Evolutionary conservation across 2,888 invertebrate species (phyloP).

Genomic region (Griposia aprilina): DNA sequence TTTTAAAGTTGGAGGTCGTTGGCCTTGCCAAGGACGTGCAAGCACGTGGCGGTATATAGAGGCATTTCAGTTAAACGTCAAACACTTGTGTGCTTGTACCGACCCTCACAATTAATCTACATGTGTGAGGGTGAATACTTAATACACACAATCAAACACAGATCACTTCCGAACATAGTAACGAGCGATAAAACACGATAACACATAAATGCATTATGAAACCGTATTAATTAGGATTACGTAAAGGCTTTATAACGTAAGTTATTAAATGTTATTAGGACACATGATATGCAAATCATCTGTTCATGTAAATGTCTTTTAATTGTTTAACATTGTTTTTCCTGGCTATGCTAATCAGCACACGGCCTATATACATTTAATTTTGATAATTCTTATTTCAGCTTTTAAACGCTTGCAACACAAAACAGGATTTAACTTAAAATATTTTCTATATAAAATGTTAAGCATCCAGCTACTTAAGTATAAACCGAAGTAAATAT

Average conservation of each 20-base stretch:
- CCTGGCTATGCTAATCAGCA: not conserved
- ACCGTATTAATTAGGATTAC: constrained; percentile 47
- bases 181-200: constrained; percentile 58
- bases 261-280: constrained; percentile 4
- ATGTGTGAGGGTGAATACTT: constrained; percentile 54
- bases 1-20: constrained; percentile 82
- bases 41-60: constrained; percentile 85
- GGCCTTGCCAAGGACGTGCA: constrained; percentile 87
- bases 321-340: constrained; percentile 10
- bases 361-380: not conserved
- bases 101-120: constrained; percentile 47
- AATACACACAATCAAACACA: constrained; percentile 61
- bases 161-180: constrained; percentile 63
- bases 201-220: constrained; percentile 47
- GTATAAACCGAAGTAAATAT: constrained; percentile 72
- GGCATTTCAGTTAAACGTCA: constrained; percentile 78
- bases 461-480: constrained; percentile 52
- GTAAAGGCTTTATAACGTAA: constrained; percentile 19
- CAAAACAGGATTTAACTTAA: constrained; percentile 18
- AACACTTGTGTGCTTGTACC: constrained; percentile 66
- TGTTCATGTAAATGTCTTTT: constrained; percentile 4
- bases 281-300: constrained; percentile 20
- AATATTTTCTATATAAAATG: constrained; percentile 44
- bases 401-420: constrained; percentile 19
- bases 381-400: constrained; percentile 1